Conservation (phyloP, 1,140 invertebrate genomes). For the Drosophila kohkoa region DNA sequence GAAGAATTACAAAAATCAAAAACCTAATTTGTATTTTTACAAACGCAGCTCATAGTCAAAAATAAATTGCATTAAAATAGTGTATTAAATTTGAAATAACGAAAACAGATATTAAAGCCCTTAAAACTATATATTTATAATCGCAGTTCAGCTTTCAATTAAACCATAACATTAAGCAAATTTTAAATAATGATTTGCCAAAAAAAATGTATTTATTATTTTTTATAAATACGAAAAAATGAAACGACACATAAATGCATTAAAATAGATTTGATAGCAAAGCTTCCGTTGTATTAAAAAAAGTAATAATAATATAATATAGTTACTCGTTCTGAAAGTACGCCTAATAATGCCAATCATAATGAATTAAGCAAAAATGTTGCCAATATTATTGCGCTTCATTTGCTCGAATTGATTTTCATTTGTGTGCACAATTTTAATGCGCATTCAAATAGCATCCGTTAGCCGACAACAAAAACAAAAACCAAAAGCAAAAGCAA, state of each 20-base stretch:
- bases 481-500: background rate
- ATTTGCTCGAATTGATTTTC: conserved; percentile 73
- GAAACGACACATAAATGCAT: background rate
- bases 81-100: background rate
- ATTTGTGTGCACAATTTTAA: conserved; percentile 53
- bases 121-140: background rate
- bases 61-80: too few species aligned
- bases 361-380: conserved; percentile 45
- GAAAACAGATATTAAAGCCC: too few species aligned
- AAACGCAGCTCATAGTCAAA: too few species aligned
- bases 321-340: background rate
- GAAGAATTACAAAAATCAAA: too few species aligned
- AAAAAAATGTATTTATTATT: too few species aligned
- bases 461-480: conserved; percentile 12
- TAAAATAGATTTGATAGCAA: conserved; percentile 10
- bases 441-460: conserved; percentile 53
- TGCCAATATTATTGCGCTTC: conserved; percentile 64
- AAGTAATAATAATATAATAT: background rate
- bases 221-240: too few species aligned
- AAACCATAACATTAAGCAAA: background rate
- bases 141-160: conserved; percentile 5
- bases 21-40: too few species aligned
- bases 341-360: conserved; percentile 41
- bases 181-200: too few species aligned
- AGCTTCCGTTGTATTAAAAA: conserved; percentile 9